phyloP scores from a whole-genome alignment of 2,113 vertebrate genomes.

The Carlito syrichta region DNA sequence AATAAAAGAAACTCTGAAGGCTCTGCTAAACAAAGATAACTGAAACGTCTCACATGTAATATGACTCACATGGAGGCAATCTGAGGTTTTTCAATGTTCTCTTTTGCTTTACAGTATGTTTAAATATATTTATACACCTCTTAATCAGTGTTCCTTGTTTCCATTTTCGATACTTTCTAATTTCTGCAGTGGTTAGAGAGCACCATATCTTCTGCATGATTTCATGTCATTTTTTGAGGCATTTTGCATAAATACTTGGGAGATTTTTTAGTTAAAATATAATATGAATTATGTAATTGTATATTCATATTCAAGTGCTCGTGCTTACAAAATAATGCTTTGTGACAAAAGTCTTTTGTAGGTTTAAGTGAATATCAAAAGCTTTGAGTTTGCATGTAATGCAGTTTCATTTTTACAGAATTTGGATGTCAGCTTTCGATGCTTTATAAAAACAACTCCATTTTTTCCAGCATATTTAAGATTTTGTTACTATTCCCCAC shows the following conservation, averaged over 20 bases:
- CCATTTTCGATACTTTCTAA: background rate
- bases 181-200: background rate
- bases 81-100: background rate
- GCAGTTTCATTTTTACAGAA: background rate
- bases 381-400: background rate
- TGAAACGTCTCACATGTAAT: background rate
- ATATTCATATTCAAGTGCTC: slow-evolving; percentile 11
- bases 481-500: background rate
- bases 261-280: background rate
- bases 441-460: background rate
- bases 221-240: background rate
- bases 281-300: slow-evolving; percentile 43
- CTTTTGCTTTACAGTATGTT: background rate
- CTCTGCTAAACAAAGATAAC: background rate
- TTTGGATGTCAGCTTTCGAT: background rate
- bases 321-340: background rate
- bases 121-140: background rate
- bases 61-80: background rate
- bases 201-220: background rate
- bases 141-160: background rate
- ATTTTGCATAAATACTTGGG: background rate
- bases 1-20: slow-evolving; percentile 49
- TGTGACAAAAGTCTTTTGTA: background rate
- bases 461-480: background rate
- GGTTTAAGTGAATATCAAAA: background rate